A percentile compares a stretch with the other conserved stretches of the same genome.
phyloP scores from a whole-genome alignment of 2,888 invertebrate species.

The Galerucella calmariensis region DNA sequence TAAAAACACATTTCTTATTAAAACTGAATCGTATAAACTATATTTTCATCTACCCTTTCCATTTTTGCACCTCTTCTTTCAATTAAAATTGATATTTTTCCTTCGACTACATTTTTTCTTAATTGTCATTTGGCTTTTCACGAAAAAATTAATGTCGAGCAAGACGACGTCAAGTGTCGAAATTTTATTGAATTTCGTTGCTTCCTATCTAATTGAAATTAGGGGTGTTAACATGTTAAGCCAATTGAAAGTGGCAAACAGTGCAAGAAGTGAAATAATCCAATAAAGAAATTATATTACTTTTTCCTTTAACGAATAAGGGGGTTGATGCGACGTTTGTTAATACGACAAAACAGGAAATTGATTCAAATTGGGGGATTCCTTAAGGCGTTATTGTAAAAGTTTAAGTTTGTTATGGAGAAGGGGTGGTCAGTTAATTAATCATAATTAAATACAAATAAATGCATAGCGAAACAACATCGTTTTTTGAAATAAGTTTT shows the following conservation, averaged over 20 bases:
- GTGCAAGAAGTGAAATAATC: conserved; percentile 37
- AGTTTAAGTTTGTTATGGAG: too few species aligned
- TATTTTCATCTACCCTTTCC: too few species aligned
- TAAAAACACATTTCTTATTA: too few species aligned
- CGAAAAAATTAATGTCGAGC: conserved; percentile 25
- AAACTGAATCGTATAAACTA: too few species aligned
- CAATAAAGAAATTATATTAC: conserved; percentile 36
- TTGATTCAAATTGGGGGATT: neutral
- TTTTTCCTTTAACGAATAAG: neutral
- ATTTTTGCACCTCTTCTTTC: too few species aligned
- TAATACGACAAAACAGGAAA: neutral
- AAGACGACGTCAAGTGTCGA: conserved; percentile 29
- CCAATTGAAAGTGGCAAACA: conserved; percentile 37
- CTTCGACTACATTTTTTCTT: conserved; percentile 1
- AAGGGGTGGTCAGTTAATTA: too few species aligned
- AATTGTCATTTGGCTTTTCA: neutral
- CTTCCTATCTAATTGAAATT: conserved; percentile 37
- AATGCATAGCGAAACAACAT: too few species aligned
- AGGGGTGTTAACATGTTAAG: conserved; percentile 36
- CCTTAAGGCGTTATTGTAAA: neutral
- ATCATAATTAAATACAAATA: too few species aligned
- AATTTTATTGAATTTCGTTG: conserved; percentile 27
- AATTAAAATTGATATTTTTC: too few species aligned
- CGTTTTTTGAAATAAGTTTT: too few species aligned
- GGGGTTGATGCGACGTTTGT: neutral